Conservation (phyloP, 1,140 invertebrate genomes). For the Oryctes rhinoceros region DNA sequence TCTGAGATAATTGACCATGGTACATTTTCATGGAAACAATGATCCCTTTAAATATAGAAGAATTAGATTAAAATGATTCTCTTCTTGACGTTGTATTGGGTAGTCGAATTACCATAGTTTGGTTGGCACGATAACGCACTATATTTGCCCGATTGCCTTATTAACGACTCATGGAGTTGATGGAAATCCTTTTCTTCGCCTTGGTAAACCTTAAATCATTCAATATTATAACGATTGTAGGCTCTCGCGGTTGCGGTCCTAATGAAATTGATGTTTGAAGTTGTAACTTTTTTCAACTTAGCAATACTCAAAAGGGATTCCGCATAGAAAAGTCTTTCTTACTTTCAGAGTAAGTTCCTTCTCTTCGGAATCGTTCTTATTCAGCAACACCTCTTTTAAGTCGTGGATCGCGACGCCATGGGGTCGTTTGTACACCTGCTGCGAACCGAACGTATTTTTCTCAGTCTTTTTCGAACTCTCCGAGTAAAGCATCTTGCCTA, state of each 20-base stretch:
- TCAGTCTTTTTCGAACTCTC: constrained; percentile 76
- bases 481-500: constrained; percentile 86
- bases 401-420: constrained; percentile 85
- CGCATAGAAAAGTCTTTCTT: not conserved
- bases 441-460: constrained; percentile 62
- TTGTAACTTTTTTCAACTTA: too few relatives aligned
- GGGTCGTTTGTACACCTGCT: constrained; percentile 74
- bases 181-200: constrained; percentile 92
- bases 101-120: constrained; percentile 68
- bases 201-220: constrained; percentile 73
- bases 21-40: constrained; percentile 77
- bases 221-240: not conserved
- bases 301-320: too few relatives aligned
- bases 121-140: constrained; percentile 78
- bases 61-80: constrained; percentile 14
- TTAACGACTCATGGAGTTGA: constrained; percentile 87
- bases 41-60: constrained; percentile 64
- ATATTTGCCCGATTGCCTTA: constrained; percentile 84
- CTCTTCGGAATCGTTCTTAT: constrained; percentile 71
- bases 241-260: not conserved
- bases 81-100: not conserved
- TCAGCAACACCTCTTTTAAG: constrained; percentile 68
- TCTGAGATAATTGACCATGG: constrained; percentile 77
- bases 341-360: constrained; percentile 70
- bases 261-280: not conserved